A percentile compares a stretch with the other conserved stretches of the same genome.
Conservation (phyloP, 1,140 invertebrate species). For the Drosophila sproati region DNA sequence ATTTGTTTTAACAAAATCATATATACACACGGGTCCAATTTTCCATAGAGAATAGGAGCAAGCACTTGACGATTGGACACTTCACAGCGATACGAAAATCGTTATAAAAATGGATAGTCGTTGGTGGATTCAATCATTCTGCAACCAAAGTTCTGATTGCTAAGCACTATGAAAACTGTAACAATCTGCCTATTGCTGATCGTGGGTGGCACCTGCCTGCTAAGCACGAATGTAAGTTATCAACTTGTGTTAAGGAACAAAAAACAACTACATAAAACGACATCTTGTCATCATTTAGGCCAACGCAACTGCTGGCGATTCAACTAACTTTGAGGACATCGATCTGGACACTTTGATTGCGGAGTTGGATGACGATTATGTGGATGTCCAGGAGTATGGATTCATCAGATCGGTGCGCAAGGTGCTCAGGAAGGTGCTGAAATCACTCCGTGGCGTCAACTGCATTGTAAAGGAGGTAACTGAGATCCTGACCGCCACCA, state of each 20-base stretch:
- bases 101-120: constrained; percentile 50
- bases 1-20: constrained; percentile 2
- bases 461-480: constrained; percentile 56
- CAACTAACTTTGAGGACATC: neutral
- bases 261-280: neutral
- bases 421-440: constrained; percentile 21
- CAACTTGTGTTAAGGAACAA: neutral
- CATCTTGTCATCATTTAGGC: constrained; percentile 22
- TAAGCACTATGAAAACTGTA: constrained; percentile 55
- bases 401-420: constrained; percentile 25
- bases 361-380: constrained; percentile 41
- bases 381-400: constrained; percentile 42
- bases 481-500: constrained; percentile 28
- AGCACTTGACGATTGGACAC: constrained; percentile 28
- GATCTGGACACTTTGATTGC: constrained; percentile 11
- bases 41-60: constrained; percentile 25
- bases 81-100: constrained; percentile 22
- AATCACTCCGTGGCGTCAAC: constrained; percentile 51
- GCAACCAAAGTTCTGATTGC: constrained; percentile 10
- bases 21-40: too few relatives aligned
- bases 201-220: constrained; percentile 53
- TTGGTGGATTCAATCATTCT: constrained; percentile 28
- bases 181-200: constrained; percentile 54
- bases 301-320: constrained; percentile 6
- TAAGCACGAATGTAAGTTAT: constrained; percentile 51